Evolutionary conservation across 2,888 invertebrate genomes (phyloP).

Genomic region (Proisotoma minuta): DNA sequence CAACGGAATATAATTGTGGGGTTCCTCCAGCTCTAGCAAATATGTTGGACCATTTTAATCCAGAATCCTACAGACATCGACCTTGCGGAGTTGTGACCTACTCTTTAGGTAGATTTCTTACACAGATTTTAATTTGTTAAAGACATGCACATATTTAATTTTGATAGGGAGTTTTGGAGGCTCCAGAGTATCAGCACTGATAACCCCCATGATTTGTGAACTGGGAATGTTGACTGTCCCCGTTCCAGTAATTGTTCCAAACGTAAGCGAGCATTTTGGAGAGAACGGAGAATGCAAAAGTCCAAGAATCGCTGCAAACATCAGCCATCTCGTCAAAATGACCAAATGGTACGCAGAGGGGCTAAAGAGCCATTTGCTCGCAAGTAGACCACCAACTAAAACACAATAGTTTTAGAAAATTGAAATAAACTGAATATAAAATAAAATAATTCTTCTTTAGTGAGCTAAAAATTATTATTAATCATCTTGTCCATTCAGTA

Average conservation of each 20-base stretch:
- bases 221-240: conserved; percentile 45
- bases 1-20: conserved; percentile 52
- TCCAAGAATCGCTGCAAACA: conserved; percentile 25
- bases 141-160: too few relatives aligned
- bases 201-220: conserved; percentile 44
- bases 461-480: too few relatives aligned
- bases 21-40: conserved; percentile 53
- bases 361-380: too few relatives aligned
- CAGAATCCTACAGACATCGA: conserved; percentile 50
- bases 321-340: conserved; percentile 49
- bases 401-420: too few relatives aligned
- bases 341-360: conserved; percentile 52
- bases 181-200: conserved; percentile 38
- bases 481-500: too few relatives aligned
- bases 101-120: conserved; percentile 50
- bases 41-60: conserved; percentile 53
- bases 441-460: too few relatives aligned
- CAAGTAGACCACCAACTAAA: too few relatives aligned
- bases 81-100: conserved; percentile 50
- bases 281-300: conserved; percentile 33
- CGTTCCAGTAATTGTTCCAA: conserved; percentile 27
- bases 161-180: conserved; percentile 46
- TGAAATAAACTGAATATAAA: too few relatives aligned
- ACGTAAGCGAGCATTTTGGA: conserved; percentile 28
- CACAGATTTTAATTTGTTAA: too few relatives aligned